Evolutionary conservation across 2,888 invertebrate species (phyloP).

Genomic region (Caenorhabditis becei): DNA sequence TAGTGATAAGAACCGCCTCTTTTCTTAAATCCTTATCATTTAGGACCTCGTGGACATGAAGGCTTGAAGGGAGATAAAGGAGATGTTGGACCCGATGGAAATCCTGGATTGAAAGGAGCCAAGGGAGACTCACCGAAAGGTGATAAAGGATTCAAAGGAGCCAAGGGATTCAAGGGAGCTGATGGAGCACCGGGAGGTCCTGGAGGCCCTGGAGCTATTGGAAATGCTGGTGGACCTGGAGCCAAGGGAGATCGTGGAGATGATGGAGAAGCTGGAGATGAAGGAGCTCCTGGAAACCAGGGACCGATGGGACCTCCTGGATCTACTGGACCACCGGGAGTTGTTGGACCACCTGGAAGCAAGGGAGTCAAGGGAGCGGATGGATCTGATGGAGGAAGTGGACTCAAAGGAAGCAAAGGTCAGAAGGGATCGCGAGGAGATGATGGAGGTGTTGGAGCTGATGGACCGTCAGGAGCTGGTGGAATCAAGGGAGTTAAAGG

Average conservation of each 20-base stretch:
- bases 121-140: constrained; percentile 6
- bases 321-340: not conserved
- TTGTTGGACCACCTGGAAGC: not conserved
- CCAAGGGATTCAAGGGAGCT: constrained; percentile 2
- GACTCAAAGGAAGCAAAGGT: constrained; percentile 40
- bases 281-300: not conserved
- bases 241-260: not conserved
- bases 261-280: not conserved
- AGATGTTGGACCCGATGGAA: not conserved
- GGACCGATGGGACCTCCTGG: not conserved
- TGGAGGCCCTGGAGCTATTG: not conserved
- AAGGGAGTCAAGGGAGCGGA: not conserved
- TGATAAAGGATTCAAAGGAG: constrained; percentile 1
- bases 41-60: not conserved
- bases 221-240: not conserved
- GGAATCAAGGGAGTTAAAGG: no score
- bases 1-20: not conserved
- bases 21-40: no score
- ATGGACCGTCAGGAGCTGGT: not conserved
- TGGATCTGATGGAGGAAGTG: no score
- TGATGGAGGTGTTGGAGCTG: not conserved
- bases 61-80: constrained; percentile 14
- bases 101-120: not conserved
- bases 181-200: constrained; percentile 1
- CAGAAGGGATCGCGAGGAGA: not conserved